phyloP scores from a whole-genome alignment of 2,888 invertebrate genomes.

The Zaprionus lineosus region DNA sequence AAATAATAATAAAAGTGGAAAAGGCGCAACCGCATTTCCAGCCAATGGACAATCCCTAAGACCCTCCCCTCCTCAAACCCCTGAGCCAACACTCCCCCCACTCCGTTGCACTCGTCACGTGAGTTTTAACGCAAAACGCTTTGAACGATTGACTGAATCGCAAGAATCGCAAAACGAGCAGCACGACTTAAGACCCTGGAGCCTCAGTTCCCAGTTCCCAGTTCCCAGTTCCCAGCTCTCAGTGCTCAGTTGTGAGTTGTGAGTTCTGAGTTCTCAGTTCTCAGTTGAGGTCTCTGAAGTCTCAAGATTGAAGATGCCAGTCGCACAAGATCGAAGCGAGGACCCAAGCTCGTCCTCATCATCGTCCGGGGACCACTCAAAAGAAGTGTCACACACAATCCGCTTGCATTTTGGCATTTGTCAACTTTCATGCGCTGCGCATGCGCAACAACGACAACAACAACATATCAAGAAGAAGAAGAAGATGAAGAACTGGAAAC shows the following conservation, averaged over 20 bases:
- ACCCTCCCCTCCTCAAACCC: too few species aligned
- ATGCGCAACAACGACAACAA: slow-evolving; percentile 53
- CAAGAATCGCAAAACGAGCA: neutral
- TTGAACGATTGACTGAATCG: slow-evolving; percentile 75
- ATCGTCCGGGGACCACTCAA: slow-evolving; percentile 44
- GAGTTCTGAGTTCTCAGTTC: too few species aligned
- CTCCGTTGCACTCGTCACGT: slow-evolving; percentile 74
- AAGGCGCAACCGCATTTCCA: too few species aligned
- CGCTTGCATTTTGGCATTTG: slow-evolving; percentile 78
- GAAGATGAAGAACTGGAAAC: slow-evolving; percentile 20
- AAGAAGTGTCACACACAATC: slow-evolving; percentile 72
- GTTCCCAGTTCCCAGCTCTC: too few species aligned
- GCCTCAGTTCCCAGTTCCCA: too few species aligned
- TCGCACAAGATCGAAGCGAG: neutral
- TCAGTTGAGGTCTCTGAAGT: neutral
- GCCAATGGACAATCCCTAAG: too few species aligned
- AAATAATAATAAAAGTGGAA: too few species aligned
- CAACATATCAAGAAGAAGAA: slow-evolving; percentile 1
- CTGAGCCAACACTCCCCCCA: slow-evolving; percentile 27
- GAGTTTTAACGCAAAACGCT: slow-evolving; percentile 74
- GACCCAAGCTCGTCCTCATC: slow-evolving; percentile 16
- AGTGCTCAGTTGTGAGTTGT: too few species aligned
- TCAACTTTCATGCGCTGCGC: slow-evolving; percentile 74
- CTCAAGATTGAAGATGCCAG: slow-evolving; percentile 8
- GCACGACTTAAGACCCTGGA: neutral